Evolutionary conservation across 2,888 invertebrate genomes (phyloP).

Genomic region (Aethes cnicana): DNA sequence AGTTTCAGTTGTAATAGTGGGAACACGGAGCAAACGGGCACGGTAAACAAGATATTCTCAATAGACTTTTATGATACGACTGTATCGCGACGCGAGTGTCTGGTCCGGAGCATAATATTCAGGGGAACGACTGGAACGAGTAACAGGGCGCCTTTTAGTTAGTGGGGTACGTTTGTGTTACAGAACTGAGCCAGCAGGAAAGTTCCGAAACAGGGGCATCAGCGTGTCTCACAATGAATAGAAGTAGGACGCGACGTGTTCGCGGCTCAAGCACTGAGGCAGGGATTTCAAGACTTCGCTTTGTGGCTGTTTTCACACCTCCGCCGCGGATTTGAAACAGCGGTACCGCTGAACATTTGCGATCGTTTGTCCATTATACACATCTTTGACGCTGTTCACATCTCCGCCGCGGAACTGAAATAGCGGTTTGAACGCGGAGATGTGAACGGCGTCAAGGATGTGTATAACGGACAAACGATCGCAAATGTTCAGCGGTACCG

Average conservation of each 20-base stretch:
- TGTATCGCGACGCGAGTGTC: neutral
- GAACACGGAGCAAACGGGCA: neutral
- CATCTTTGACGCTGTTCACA: too few species aligned
- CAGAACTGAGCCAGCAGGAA: slow-evolving; percentile 28
- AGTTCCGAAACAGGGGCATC: slow-evolving; percentile 34
- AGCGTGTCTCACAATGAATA: slow-evolving; percentile 34
- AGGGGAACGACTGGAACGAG: slow-evolving; percentile 4
- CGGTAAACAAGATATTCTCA: slow-evolving; percentile 16
- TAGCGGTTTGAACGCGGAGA: too few species aligned
- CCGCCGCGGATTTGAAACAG: too few species aligned
- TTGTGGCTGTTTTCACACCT: too few species aligned
- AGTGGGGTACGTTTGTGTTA: slow-evolving; percentile 22
- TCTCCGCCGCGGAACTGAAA: too few species aligned
- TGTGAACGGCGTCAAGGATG: too few species aligned
- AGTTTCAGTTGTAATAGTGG: slow-evolving; percentile 19
- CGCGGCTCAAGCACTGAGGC: slow-evolving; percentile 34
- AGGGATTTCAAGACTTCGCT: slow-evolving; percentile 26
- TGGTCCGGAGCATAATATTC: slow-evolving; percentile 15
- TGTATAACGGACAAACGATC: too few species aligned
- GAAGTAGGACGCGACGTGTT: slow-evolving; percentile 36
- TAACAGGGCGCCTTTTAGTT: slow-evolving; percentile 20
- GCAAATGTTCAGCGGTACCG: too few species aligned
- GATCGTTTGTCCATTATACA: too few species aligned
- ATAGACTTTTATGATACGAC: slow-evolving; percentile 22
- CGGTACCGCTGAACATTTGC: too few species aligned